Evolutionary conservation across 1,140 invertebrate genomes (phyloP).

Genomic region (Lepidurus apus): DNA sequence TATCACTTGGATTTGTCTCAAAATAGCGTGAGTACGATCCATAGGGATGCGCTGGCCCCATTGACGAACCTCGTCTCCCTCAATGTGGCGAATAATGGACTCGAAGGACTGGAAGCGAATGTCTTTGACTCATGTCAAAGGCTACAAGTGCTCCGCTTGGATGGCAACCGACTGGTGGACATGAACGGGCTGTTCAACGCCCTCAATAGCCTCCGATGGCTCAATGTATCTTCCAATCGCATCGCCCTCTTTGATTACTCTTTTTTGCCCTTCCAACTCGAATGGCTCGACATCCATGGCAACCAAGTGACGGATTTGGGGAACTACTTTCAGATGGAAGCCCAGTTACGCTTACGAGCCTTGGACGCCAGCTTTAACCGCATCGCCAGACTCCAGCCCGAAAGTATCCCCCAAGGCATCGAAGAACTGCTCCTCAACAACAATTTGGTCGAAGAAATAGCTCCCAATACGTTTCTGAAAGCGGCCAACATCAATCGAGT

Average conservation of each 20-base stretch:
- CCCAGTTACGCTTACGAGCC: slow-evolving; percentile 60
- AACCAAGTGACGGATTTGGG: slow-evolving; percentile 78
- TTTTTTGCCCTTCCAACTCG: slow-evolving; percentile 75
- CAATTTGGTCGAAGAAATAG: slow-evolving; percentile 72
- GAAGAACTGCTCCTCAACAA: slow-evolving; percentile 84
- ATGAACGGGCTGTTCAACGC: slow-evolving; percentile 80
- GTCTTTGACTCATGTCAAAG: slow-evolving; percentile 65
- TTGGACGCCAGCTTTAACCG: slow-evolving; percentile 81
- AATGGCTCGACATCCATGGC: slow-evolving; percentile 83
- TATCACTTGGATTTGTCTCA: slow-evolving; percentile 77
- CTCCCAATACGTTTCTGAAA: slow-evolving; percentile 75
- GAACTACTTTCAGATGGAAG: slow-evolving; percentile 77
- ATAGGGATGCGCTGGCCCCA: slow-evolving; percentile 67
- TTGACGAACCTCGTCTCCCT: slow-evolving; percentile 73
- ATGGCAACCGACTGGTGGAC: slow-evolving; percentile 77
- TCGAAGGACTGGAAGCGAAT: slow-evolving; percentile 71
- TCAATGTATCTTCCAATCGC: slow-evolving; percentile 82
- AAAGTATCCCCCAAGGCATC: slow-evolving; percentile 80
- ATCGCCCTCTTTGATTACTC: slow-evolving; percentile 86
- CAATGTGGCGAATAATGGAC: slow-evolving; percentile 80
- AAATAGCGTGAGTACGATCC: slow-evolving; percentile 61
- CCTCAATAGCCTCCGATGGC: slow-evolving; percentile 69
- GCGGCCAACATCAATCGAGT: slow-evolving; percentile 76
- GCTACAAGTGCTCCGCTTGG: slow-evolving; percentile 75
- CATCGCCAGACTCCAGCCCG: slow-evolving; percentile 67